phyloP scores from a whole-genome alignment of 2,113 vertebrate species.

The Patagioenas fasciata region DNA sequence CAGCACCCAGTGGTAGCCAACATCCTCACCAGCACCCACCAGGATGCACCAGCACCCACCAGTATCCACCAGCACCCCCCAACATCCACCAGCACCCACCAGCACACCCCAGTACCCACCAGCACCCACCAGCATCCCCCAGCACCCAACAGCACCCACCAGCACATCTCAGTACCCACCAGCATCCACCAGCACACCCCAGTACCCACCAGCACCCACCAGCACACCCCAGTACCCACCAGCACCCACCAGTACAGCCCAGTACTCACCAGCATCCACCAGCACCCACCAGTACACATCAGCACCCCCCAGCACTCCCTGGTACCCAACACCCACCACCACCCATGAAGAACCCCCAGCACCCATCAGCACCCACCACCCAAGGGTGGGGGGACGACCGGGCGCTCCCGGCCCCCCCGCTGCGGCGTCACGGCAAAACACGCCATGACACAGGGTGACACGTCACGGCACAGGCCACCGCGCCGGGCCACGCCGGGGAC shows the following conservation, averaged over 20 bases:
- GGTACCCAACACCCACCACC: neutral
- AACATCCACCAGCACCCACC: too few species aligned
- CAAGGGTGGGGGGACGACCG: too few species aligned
- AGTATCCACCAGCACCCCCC: neutral
- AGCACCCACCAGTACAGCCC: neutral
- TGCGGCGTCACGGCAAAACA: neutral
- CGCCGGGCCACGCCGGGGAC: neutral
- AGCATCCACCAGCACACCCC: too few species aligned
- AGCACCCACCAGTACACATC: too few species aligned
- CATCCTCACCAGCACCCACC: neutral
- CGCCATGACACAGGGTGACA: neutral
- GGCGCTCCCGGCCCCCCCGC: neutral
- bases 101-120: neutral
- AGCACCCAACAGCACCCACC: neutral
- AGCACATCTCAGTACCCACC: too few species aligned
- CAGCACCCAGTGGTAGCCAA: too few species aligned
- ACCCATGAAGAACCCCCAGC: neutral
- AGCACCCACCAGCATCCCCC: neutral
- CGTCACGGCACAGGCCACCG: neutral
- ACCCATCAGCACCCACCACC: neutral
- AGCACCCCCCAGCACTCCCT: neutral
- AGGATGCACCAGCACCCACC: neutral
- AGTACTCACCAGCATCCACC: too few species aligned
- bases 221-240: neutral
- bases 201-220: neutral